Evolutionary conservation across 2,113 vertebrate genomes (phyloP), one percentile per base, ranked within the genome.

Genomic region (Zosterops borbonicus): DNA sequence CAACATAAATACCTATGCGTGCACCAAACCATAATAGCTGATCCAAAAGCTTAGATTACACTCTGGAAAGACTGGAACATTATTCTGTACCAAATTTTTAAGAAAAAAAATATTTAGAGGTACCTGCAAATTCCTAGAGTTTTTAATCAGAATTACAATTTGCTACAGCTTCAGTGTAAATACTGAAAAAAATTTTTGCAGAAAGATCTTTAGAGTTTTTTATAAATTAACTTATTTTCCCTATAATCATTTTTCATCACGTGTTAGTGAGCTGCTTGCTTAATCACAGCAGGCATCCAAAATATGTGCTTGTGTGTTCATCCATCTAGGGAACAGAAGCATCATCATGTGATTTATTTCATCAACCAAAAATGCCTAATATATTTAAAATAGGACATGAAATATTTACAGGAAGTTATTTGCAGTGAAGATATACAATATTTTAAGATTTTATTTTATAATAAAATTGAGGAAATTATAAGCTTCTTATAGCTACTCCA

Each of bases 381-480:
- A 4, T 83, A 24, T 84, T 82, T 83, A 73, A 82, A 62, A 79
- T 2, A 79, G n/a, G n/a, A 41, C 46, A 58, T 56, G 37, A 78
- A 67, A 91, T 84, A 68, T 37, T 89, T 81, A 39, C 23, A 74
- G 33, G 27, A 90, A 88, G 12, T 35, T 89, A 55, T 90, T 74
- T 92, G 4, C 49, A 84, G 27, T 47, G 55, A 85, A 89, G 49
- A 35, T 7, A 41, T 53, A 79, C 25, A 68, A 52, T 91, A 84
- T 92, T 94, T 88, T 56, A 81, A 80, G n/a, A 14, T 23, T 78
- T 82, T 92, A 24, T 68, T 83, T 68, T 56, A 33, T 79, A 81
- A 87, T 85, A 88, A 91, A 94, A 46, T 37, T 53, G 27, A 84
- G 74, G n/a, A 91, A 79, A 82, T 83, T n/a, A 52, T 65, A 87